These are phyloP conservation scores for Bettongia penicillata DNA, from an alignment of 2,113 vertebrate species.

Conservation along the genomic window DNA sequence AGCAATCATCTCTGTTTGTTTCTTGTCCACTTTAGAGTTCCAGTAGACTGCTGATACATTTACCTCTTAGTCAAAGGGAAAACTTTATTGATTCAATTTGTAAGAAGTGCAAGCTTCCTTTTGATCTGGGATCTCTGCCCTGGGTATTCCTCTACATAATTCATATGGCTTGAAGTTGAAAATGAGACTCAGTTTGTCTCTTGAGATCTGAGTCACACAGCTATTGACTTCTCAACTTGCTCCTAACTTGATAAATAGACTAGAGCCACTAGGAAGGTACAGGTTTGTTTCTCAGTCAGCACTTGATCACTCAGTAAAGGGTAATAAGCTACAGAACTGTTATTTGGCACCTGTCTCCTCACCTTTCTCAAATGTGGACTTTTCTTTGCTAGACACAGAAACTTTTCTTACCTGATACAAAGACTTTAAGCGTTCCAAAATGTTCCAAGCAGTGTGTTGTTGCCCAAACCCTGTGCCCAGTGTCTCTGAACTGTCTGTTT, in stretches of 20 bases:
- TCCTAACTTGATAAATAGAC: not conserved
- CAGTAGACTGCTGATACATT: not conserved
- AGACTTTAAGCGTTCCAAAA: not conserved
- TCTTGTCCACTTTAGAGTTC: not conserved
- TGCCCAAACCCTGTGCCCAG: not conserved
- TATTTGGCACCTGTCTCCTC: not conserved
- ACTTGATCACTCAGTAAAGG: not conserved
- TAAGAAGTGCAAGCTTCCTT: not conserved
- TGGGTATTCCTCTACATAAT: not conserved
- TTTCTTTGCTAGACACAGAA: not conserved
- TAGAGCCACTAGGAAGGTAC: not conserved
- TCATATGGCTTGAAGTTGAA: not conserved
- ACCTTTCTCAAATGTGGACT: not conserved
- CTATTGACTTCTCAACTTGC: not conserved
- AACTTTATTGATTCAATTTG: not conserved
- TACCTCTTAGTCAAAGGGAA: not conserved
- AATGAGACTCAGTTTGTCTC: not conserved
- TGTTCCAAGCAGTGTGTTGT: not conserved
- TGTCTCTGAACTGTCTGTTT: not conserved
- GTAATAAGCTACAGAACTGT: not conserved
- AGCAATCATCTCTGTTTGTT: not conserved
- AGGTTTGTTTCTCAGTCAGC: not conserved
- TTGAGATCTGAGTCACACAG: not conserved
- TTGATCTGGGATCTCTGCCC: not conserved
- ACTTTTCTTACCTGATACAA: not conserved